Percentiles rank a stretch among this genome's conserved stretches.
These are phyloP conservation scores for Podarcis siculus DNA, from an alignment of 2,797 vertebrate genomes.

Conservation along the genomic window DNA sequence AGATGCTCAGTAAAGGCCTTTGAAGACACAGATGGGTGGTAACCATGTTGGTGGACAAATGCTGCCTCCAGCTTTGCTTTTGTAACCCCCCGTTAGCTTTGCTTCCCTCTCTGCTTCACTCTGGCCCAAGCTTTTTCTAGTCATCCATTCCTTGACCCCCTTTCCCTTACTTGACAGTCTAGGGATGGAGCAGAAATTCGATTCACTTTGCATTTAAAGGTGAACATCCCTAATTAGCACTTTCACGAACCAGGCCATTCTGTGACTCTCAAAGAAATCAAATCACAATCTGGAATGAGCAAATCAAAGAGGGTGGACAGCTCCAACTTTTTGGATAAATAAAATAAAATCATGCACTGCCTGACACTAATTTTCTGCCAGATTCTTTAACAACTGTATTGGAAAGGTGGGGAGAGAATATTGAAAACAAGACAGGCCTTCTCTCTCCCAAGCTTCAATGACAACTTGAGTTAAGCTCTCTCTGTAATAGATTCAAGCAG, in stretches of 20 bases:
- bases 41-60: background rate
- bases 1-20: background rate
- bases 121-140: too few relatives aligned
- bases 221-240: too few relatives aligned
- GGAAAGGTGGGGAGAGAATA: background rate
- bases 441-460: background rate
- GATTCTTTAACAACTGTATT: background rate
- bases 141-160: background rate
- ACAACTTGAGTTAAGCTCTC: background rate
- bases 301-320: conserved; percentile 6
- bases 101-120: background rate
- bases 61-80: too few relatives aligned
- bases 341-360: background rate
- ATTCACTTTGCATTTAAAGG: too few relatives aligned
- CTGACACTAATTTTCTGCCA: background rate
- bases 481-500: background rate
- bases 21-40: background rate
- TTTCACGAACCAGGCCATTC: too few relatives aligned
- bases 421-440: background rate
- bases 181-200: too few relatives aligned
- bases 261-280: background rate
- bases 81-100: background rate
- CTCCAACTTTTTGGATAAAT: conserved; percentile 37
- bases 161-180: background rate
- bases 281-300: background rate